Evolutionary conservation across 2,797 vertebrate genomes (phyloP).

Genomic region (Acanthiza pusilla): DNA sequence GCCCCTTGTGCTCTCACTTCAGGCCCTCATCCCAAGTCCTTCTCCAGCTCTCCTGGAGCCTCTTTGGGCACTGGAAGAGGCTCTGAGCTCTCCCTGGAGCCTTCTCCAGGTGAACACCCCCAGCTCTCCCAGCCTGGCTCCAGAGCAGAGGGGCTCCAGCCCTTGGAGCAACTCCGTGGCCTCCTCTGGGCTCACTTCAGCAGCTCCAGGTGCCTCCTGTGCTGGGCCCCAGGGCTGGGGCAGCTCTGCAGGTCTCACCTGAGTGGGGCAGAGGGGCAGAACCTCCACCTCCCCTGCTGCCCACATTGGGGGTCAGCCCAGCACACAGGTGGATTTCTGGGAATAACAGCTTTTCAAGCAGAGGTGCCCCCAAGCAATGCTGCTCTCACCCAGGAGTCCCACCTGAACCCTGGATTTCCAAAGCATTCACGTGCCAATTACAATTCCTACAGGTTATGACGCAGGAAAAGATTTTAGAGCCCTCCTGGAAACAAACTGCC

Average conservation of each 20-base stretch:
- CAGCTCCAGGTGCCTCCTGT: neutral
- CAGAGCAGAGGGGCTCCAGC: neutral
- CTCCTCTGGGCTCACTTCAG: neutral
- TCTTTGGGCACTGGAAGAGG: fast-evolving
- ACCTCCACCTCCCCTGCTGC: neutral
- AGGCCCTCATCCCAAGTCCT: neutral
- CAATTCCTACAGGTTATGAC: fast-evolving
- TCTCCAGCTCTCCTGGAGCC: neutral
- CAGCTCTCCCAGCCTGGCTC: neutral
- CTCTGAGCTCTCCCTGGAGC: neutral
- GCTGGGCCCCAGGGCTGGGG: neutral
- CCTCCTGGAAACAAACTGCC: neutral
- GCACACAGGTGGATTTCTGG: neutral
- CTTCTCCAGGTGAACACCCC: neutral
- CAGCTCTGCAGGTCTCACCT: neutral
- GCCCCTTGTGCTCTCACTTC: neutral
- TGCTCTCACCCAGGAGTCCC: neutral
- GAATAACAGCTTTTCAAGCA: neutral
- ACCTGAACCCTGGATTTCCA: no score
- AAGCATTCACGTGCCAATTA: fast-evolving
- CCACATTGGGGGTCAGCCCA: neutral
- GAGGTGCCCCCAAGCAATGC: neutral
- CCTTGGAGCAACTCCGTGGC: fast-evolving
- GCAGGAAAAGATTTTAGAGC: neutral
- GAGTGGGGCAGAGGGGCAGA: neutral